Evolutionary conservation across 2,113 vertebrate species (phyloP).

Genomic region (Procapra przewalskii): DNA sequence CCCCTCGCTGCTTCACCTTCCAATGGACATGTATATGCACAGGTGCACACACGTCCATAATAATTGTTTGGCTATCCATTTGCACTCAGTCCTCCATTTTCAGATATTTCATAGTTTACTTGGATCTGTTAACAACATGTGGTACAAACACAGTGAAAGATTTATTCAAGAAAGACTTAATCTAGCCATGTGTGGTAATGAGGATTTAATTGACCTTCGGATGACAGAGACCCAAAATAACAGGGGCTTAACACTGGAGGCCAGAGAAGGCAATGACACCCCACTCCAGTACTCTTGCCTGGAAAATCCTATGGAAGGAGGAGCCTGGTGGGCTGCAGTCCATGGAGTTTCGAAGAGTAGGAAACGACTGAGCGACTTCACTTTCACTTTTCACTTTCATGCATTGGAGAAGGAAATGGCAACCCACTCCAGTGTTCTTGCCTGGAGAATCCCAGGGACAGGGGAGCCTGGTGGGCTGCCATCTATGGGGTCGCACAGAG

Average conservation of each 20-base stretch:
- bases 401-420: too few relatives aligned
- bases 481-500: too few relatives aligned
- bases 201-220: not conserved
- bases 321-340: too few relatives aligned
- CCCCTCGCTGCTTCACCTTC: not conserved
- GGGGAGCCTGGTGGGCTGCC: too few relatives aligned
- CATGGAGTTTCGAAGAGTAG: too few relatives aligned
- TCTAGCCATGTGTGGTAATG: not conserved
- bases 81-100: not conserved
- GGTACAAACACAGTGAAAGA: not conserved
- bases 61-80: not conserved
- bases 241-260: not conserved
- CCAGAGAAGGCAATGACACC: too few relatives aligned
- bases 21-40: not conserved
- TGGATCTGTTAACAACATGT: not conserved
- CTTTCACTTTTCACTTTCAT: too few relatives aligned
- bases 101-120: not conserved
- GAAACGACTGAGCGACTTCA: too few relatives aligned
- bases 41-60: rapidly evolving
- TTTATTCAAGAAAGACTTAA: not conserved
- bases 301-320: too few relatives aligned
- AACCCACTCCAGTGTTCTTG: too few relatives aligned
- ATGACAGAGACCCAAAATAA: not conserved
- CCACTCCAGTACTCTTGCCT: too few relatives aligned
- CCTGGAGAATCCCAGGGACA: too few relatives aligned